Conservation (phyloP, 2,888 invertebrate genomes). For the Drosophila parthenogenetica region DNA sequence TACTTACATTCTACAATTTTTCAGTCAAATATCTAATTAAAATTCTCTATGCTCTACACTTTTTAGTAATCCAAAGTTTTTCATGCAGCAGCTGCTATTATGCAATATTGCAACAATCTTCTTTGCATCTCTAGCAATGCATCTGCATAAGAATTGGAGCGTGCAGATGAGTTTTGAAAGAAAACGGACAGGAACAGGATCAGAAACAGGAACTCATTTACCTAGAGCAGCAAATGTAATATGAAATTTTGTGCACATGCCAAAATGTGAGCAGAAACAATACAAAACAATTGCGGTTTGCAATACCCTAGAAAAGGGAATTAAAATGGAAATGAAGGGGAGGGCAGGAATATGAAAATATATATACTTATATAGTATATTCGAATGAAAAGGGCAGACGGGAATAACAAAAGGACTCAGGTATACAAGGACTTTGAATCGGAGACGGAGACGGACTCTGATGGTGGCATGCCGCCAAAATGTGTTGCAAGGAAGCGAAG, state of each 20-base stretch:
- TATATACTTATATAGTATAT: not conserved
- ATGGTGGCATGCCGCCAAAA: conserved; percentile 70
- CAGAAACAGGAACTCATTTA: conserved; percentile 58
- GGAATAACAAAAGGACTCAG: conserved; percentile 49
- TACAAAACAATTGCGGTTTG: conserved; percentile 78
- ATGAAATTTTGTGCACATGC: conserved; percentile 73
- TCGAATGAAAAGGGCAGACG: conserved; percentile 64
- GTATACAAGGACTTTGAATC: conserved; percentile 32
- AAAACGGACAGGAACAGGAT: conserved; percentile 12
- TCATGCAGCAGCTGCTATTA: conserved; percentile 50
- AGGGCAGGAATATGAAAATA: conserved; percentile 40
- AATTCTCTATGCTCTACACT: too few species aligned
- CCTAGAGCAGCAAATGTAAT: conserved; percentile 30
- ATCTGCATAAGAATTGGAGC: conserved; percentile 56
- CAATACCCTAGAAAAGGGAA: conserved; percentile 50
- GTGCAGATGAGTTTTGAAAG: not conserved
- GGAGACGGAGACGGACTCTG: conserved; percentile 7
- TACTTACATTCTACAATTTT: too few species aligned
- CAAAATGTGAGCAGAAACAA: conserved; percentile 62
- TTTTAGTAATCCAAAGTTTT: too few species aligned
- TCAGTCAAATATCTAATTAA: not conserved
- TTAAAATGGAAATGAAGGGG: not conserved
- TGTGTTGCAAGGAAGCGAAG: conserved; percentile 32
- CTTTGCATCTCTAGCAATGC: conserved; percentile 37
- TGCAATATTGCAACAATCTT: conserved; percentile 42